Evolutionary conservation across 2,797 vertebrate genomes (phyloP).

Genomic region (Squalus acanthias): DNA sequence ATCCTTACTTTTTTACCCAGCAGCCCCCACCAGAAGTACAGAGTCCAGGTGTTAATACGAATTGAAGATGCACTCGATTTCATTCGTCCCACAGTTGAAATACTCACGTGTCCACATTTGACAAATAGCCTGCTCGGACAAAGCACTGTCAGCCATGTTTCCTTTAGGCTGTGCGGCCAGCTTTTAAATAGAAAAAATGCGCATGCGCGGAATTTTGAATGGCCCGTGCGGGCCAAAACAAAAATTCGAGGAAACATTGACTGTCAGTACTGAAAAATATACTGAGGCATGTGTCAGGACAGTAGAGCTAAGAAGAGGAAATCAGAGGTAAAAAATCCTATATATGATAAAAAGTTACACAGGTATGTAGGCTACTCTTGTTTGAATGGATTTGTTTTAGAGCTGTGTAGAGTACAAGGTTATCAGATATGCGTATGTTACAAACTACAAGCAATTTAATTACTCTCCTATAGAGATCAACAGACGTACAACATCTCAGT

Average conservation of each 20-base stretch:
- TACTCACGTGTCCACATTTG: neutral
- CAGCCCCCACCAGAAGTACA: neutral
- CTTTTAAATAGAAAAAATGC: too few species aligned
- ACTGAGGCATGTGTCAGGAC: neutral
- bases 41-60: neutral
- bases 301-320: neutral
- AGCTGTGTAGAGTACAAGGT: neutral
- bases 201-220: too few species aligned
- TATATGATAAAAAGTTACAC: neutral
- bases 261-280: too few species aligned
- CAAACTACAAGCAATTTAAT: neutral
- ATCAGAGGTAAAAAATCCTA: neutral
- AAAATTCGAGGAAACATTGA: too few species aligned
- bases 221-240: too few species aligned
- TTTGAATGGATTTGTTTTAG: neutral
- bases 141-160: neutral
- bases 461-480: neutral
- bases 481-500: neutral
- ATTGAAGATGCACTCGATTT: neutral
- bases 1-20: neutral
- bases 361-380: neutral
- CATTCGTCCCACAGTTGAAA: neutral
- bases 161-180: too few species aligned
- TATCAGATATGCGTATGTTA: too few species aligned
- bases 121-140: neutral